These are phyloP conservation scores for Trinectes maculatus DNA, from an alignment of 2,113 vertebrate species.

Conservation along the genomic window DNA sequence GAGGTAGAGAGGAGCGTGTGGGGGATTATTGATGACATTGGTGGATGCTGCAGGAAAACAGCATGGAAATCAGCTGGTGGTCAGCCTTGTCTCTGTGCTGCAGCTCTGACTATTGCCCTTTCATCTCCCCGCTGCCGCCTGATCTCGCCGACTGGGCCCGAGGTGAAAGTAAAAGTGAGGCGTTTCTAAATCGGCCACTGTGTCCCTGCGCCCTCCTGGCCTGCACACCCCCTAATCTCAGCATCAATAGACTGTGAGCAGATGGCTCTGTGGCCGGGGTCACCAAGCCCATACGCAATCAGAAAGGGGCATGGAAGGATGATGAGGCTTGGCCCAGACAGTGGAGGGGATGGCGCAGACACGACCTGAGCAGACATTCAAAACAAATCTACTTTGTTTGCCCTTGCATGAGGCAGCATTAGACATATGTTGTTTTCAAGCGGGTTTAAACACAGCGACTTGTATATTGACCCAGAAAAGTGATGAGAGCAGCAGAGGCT, in stretches of 20 bases:
- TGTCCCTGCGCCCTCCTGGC: constrained; percentile 50
- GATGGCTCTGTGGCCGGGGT: constrained; percentile 66
- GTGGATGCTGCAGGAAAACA: constrained; percentile 32
- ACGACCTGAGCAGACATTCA: constrained; percentile 39
- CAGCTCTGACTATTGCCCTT: constrained; percentile 5
- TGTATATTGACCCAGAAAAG: constrained; percentile 68
- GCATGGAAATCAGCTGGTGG: constrained; percentile 52
- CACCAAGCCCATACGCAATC: constrained; percentile 22
- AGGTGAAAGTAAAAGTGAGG: constrained; percentile 9
- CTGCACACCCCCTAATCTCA: constrained; percentile 56
- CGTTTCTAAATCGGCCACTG: constrained; percentile 28
- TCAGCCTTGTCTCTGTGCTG: constrained; percentile 2
- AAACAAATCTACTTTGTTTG: constrained; percentile 62
- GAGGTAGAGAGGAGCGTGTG: neutral
- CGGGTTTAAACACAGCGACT: constrained; percentile 33
- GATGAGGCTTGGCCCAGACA: constrained; percentile 64
- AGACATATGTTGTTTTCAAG: constrained; percentile 71
- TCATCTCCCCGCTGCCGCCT: constrained; percentile 37
- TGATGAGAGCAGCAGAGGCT: constrained; percentile 43
- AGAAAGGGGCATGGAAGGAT: constrained; percentile 60
- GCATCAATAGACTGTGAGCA: constrained; percentile 60
- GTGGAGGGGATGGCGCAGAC: constrained; percentile 29
- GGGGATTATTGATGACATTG: constrained; percentile 41
- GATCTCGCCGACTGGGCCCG: neutral
- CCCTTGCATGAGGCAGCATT: constrained; percentile 47